Evolutionary conservation across 1,140 invertebrate genomes (phyloP), one percentile per base, ranked within the genome.

Genomic region (Saccostrea echinata): DNA sequence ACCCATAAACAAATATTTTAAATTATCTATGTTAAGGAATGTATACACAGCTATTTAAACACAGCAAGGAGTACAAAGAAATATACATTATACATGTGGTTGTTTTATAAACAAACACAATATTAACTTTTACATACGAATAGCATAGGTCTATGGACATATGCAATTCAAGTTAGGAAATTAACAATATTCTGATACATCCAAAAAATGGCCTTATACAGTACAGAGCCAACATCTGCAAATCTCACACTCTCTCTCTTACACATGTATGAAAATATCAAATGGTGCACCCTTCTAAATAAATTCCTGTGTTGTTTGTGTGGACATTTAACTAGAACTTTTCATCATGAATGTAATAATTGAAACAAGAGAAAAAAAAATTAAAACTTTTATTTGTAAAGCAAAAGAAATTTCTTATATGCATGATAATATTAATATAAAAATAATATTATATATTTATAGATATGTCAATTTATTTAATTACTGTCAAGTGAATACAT

Each of bases 1-100:
- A 71, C 68, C 68, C 68, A 71, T 71, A 71, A 71, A 71, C 68
- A 71, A 71, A 30, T 71, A 24, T 71, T 71, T 71, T 71, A 71
- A 71, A 71, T 71, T 30, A 71, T 30, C 68, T 71, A 71, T 71
- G 68, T 71, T 71, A 33, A 71, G 68, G 68, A 71, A 71, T 71
- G 68, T 27, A 71, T 71, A 71, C 68, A 71, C 24, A 71, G 68
- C 68, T 71, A 71, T 61, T 61, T 71, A 71, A n/a, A 71, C 68
- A 71, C 24, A 30, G 68, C 68, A 71, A 24, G 24, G 68, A 71
- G 9, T 71, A 71, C 68, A 71, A 27, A 71, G 68, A 71, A 30
- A 71, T 71, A 30, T 27, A 71, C 30, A 71, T 33, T 13, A 33
- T 71, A 71, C 27, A 27, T 71, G 68, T 71, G 68, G 68, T 71